These are phyloP conservation scores for Pristis pectinata DNA, from an alignment of 2,797 vertebrate genomes.

Conservation along the genomic window DNA sequence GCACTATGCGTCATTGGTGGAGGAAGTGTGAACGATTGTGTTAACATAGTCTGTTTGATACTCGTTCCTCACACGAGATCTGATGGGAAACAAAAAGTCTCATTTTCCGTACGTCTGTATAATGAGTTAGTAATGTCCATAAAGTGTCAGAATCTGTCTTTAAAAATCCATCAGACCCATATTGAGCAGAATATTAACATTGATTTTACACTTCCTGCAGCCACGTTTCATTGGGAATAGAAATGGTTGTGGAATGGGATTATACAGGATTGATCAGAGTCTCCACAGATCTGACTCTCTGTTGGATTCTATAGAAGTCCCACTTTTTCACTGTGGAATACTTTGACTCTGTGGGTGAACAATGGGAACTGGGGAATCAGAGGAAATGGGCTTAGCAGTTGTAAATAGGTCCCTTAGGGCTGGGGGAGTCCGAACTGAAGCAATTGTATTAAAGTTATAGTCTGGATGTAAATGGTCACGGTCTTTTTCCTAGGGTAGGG, in stretches of 20 bases:
- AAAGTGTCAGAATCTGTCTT: not conserved
- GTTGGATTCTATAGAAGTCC: not conserved
- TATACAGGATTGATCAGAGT: not conserved
- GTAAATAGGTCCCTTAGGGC: too few species aligned
- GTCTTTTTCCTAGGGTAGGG: too few species aligned
- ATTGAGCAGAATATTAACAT: not conserved
- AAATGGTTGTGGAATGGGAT: not conserved
- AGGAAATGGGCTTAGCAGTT: not conserved
- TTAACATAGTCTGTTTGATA: not conserved
- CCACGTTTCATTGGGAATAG: not conserved
- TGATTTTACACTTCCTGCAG: not conserved
- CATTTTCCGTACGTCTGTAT: not conserved
- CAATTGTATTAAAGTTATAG: not conserved
- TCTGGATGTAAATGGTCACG: not conserved
- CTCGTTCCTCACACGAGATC: not conserved
- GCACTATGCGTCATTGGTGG: not conserved
- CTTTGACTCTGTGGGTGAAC: too few species aligned
- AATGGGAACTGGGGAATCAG: not conserved
- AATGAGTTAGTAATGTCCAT: not conserved
- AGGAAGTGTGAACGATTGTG: not conserved
- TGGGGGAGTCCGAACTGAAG: too few species aligned
- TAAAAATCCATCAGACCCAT: not conserved
- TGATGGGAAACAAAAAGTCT: not conserved
- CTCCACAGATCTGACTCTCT: not conserved
- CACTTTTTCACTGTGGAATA: not conserved